Evolutionary conservation across 1,140 invertebrate genomes (phyloP).

Genomic region (Apis laboriosa): DNA sequence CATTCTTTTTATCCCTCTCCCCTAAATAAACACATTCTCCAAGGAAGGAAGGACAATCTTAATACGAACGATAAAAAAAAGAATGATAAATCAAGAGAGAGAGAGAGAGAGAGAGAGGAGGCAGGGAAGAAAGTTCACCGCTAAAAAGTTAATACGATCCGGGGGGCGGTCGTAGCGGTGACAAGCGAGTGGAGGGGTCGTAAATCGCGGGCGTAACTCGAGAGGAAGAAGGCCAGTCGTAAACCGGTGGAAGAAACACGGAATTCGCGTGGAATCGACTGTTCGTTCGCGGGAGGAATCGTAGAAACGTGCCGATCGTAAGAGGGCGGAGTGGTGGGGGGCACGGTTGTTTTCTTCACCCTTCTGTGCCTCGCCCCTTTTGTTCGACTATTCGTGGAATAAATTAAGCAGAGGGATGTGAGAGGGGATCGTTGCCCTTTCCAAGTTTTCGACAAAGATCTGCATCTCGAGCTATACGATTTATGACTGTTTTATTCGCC

Average conservation of each 20-base stretch:
- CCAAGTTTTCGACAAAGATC: neutral
- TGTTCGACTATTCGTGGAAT: neutral
- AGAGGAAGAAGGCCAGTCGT: neutral
- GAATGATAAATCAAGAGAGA: no score
- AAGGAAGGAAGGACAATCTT: no score
- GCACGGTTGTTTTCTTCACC: conserved; percentile 20
- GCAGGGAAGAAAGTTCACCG: neutral
- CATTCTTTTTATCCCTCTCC: no score
- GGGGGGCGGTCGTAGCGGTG: no score
- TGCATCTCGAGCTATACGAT: neutral
- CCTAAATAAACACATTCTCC: no score
- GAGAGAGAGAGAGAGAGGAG: no score
- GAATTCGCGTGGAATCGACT: neutral
- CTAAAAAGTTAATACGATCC: neutral
- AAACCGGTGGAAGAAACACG: conserved; percentile 2
- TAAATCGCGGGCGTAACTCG: neutral
- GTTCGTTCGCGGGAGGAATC: neutral
- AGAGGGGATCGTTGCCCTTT: neutral
- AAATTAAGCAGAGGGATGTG: neutral
- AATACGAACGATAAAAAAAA: neutral
- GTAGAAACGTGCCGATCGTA: conserved; percentile 18
- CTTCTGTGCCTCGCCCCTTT: neutral
- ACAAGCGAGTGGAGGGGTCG: neutral
- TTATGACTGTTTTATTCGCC: neutral
- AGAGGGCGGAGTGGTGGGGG: neutral